Conservation (phyloP, 2,797 vertebrate species). For the Rhinophrynus dorsalis region DNA sequence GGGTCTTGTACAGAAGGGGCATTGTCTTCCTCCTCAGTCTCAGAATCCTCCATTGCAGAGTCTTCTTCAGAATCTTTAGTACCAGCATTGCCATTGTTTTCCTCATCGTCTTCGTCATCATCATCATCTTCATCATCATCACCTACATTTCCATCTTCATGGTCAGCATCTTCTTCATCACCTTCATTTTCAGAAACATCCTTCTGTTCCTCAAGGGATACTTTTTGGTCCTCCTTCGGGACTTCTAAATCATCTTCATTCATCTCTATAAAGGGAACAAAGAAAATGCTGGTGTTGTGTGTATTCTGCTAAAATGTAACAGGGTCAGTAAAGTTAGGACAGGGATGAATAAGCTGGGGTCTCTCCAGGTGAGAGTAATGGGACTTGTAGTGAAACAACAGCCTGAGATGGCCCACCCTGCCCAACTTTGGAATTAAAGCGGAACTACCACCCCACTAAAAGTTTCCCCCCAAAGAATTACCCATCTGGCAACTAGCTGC, state of each 20-base stretch:
- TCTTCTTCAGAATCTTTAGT: conserved; percentile 54
- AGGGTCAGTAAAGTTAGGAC: no score
- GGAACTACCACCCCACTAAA: no score
- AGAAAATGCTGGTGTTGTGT: no score
- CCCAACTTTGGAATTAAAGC: no score
- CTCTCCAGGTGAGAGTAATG: no score
- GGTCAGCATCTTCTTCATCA: conserved; percentile 48
- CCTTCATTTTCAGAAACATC: conserved; percentile 49
- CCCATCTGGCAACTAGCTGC: no score
- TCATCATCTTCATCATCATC: conserved; percentile 37
- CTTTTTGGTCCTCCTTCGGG: neutral
- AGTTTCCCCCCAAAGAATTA: no score
- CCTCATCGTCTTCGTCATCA: conserved; percentile 11
- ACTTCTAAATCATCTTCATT: conserved; percentile 51
- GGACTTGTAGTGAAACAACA: no score
- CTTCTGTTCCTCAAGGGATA: conserved; percentile 52
- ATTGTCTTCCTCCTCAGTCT: conserved; percentile 29
- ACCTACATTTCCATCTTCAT: conserved; percentile 51
- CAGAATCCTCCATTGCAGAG: conserved; percentile 51
- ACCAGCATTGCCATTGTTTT: conserved; percentile 32
- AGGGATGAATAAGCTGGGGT: no score
- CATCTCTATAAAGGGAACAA: conserved; percentile 56
- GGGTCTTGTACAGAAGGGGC: conserved; percentile 19
- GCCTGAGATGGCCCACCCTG: no score
- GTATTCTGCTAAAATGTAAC: no score